These are phyloP conservation scores for Teleogryllus occipitalis DNA, from an alignment of 1,140 invertebrate species.

Conservation along the genomic window DNA sequence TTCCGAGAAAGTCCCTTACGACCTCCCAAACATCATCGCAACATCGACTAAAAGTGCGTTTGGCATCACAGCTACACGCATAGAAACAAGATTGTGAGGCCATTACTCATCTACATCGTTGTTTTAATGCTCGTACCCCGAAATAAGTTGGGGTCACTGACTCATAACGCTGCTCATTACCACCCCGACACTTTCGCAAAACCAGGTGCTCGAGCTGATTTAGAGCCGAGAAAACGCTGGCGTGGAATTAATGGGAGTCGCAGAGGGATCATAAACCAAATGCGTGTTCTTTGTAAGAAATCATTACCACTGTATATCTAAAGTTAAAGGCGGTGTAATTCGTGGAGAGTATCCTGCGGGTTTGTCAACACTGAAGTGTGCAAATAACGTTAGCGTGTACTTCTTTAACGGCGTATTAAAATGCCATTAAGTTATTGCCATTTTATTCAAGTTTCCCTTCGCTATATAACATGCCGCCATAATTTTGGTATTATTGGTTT, in stretches of 20 bases:
- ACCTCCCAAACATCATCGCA: too few relatives aligned
- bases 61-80: too few relatives aligned
- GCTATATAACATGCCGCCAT: neutral
- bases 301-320: neutral
- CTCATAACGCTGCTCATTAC: too few relatives aligned
- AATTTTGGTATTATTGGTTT: neutral
- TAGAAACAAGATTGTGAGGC: too few relatives aligned
- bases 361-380: neutral
- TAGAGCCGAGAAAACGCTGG: too few relatives aligned
- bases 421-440: neutral
- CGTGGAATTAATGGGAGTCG: neutral
- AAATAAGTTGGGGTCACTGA: too few relatives aligned
- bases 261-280: neutral
- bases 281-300: neutral
- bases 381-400: neutral
- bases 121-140: too few relatives aligned
- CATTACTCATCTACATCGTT: too few relatives aligned
- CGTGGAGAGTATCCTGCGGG: neutral
- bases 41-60: too few relatives aligned
- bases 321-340: neutral
- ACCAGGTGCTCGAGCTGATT: too few relatives aligned
- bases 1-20: too few relatives aligned
- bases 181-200: too few relatives aligned
- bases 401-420: neutral
- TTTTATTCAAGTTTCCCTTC: neutral